A percentile compares a stretch with the other conserved stretches of the same genome.
Conservation (phyloP, 2,888 invertebrate genomes). For the Geophilus truncorum region DNA sequence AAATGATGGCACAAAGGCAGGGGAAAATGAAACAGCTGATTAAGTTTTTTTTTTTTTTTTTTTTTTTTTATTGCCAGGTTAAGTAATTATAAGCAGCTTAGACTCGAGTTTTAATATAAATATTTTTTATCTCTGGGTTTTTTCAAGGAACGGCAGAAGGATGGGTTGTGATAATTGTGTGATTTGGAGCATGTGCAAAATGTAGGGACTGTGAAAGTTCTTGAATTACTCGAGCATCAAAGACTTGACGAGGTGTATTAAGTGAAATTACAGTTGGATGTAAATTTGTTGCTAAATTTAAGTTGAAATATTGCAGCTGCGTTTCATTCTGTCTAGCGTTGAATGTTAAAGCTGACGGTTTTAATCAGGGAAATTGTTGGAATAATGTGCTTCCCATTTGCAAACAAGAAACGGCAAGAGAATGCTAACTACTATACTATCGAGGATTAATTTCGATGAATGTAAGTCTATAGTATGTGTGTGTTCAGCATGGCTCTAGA, state of each 20-base stretch:
- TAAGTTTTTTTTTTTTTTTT: neutral
- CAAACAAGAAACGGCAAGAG: too few species aligned
- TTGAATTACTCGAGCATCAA: slow-evolving; percentile 5
- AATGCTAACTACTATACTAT: too few species aligned
- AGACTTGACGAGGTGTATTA: slow-evolving; percentile 4
- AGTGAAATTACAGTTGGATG: neutral
- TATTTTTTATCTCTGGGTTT: too few species aligned
- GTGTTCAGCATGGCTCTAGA: too few species aligned
- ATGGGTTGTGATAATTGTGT: neutral
- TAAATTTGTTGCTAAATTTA: neutral
- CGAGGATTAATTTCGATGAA: too few species aligned
- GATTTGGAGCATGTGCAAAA: neutral
- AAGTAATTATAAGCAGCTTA: neutral
- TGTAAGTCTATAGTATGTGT: too few species aligned
- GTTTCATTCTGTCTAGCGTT: neutral
- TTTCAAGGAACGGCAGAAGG: neutral
- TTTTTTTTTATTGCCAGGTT: too few species aligned
- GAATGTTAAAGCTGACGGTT: neutral
- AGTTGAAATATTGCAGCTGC: neutral
- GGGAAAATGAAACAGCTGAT: neutral
- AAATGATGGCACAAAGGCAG: neutral
- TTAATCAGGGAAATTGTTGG: neutral
- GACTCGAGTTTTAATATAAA: neutral
- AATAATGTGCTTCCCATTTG: too few species aligned
- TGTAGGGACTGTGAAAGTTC: neutral